These are phyloP conservation scores for Artemisiospiza belli DNA, from an alignment of 2,113 vertebrate species.

Conservation along the genomic window DNA sequence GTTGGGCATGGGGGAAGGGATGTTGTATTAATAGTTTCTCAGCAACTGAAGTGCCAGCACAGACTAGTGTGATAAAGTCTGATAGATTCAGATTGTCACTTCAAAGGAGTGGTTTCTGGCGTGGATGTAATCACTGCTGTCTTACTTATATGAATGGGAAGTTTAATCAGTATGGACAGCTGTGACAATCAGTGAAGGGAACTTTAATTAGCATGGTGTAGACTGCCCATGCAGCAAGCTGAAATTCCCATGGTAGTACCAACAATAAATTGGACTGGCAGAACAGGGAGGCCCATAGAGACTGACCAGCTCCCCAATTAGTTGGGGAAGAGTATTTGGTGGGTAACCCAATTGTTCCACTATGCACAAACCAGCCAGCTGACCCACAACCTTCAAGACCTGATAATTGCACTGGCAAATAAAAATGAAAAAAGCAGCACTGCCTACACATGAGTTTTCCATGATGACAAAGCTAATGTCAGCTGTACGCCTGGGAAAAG, in stretches of 20 bases:
- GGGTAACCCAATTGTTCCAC: slow-evolving; percentile 19
- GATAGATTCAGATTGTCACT: slow-evolving; percentile 54
- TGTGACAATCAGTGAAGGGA: slow-evolving; percentile 56
- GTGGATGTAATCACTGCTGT: neutral
- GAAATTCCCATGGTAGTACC: slow-evolving; percentile 61
- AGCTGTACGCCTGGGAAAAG: neutral
- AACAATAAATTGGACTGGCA: slow-evolving; percentile 28
- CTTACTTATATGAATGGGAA: slow-evolving; percentile 41
- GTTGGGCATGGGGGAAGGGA: neutral
- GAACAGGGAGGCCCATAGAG: neutral
- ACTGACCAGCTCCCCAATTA: slow-evolving; percentile 23
- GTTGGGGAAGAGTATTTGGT: neutral
- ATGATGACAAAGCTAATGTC: neutral
- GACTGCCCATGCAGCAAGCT: neutral
- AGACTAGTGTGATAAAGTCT: slow-evolving; percentile 9
- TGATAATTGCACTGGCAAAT: neutral
- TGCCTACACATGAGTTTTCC: neutral
- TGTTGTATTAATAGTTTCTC: slow-evolving; percentile 1
- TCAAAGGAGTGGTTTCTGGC: slow-evolving; percentile 58
- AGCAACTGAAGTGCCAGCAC: neutral
- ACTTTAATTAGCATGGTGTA: slow-evolving; percentile 59
- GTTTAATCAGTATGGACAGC: slow-evolving; percentile 62
- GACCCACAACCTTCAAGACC: neutral
- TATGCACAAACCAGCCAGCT: neutral
- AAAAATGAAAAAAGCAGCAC: neutral